Conservation (phyloP, 1,140 invertebrate species). For the Radopholus similis region DNA sequence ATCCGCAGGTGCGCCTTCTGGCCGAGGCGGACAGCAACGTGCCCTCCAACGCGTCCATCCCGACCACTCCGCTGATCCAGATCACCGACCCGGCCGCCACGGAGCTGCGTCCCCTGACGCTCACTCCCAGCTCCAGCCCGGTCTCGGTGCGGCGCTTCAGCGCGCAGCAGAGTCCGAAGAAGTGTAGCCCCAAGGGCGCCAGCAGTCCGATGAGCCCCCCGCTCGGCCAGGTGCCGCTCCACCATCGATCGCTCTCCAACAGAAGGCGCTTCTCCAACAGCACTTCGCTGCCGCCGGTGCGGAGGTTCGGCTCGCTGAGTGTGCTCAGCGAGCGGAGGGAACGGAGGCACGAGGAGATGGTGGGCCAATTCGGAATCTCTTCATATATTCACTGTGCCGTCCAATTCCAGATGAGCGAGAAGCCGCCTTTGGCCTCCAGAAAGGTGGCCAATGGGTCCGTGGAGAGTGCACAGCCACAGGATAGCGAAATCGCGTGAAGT, state of each 20-base stretch:
- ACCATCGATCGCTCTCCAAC: constrained; percentile 34
- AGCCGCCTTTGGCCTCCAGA: no score
- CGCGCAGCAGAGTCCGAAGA: background rate
- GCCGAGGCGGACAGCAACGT: background rate
- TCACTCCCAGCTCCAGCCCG: background rate
- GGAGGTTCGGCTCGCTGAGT: background rate
- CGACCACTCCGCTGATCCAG: constrained; percentile 6
- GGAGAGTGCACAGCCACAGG: no score
- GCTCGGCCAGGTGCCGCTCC: background rate
- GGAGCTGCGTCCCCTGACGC: background rate
- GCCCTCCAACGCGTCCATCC: background rate
- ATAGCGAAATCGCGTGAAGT: no score
- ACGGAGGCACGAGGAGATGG: background rate
- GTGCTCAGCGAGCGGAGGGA: background rate
- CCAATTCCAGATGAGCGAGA: no score
- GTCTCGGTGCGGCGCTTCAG: no score
- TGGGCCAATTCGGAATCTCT: background rate
- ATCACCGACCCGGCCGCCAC: background rate
- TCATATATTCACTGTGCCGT: no score
- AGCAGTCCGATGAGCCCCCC: background rate
- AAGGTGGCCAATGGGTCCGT: no score
- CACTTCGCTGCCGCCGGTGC: background rate
- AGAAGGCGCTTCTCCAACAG: constrained; percentile 8
- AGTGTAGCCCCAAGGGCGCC: background rate
- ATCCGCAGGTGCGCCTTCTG: background rate